Conservation (phyloP, 2,888 invertebrate species). For the Deilephila elpenor region DNA sequence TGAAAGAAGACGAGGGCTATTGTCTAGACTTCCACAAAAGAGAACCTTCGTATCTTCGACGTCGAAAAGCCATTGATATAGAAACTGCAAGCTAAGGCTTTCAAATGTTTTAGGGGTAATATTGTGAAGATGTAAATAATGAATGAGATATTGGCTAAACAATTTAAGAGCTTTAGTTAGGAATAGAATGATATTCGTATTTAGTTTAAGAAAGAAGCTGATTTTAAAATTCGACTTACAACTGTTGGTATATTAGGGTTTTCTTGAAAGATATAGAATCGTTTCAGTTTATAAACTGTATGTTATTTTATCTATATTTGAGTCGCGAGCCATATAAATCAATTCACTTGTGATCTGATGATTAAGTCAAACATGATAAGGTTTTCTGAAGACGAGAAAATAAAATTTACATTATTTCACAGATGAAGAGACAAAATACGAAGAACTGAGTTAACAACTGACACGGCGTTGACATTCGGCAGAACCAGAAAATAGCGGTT, state of each 20-base stretch:
- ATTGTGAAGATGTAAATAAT: too few species aligned
- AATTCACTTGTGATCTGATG: neutral
- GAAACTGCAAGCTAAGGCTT: neutral
- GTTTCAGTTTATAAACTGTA: too few species aligned
- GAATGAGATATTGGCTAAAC: too few species aligned
- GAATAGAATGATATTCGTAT: too few species aligned
- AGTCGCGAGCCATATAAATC: neutral
- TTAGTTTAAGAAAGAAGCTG: too few species aligned
- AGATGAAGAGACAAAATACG: constrained; percentile 73
- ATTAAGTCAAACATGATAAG: too few species aligned
- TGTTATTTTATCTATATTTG: too few species aligned
- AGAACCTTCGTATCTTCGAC: constrained; percentile 18
- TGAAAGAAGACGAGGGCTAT: constrained; percentile 24
- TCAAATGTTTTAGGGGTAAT: neutral
- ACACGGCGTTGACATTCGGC: constrained; percentile 9
- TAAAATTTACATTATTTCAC: constrained; percentile 45
- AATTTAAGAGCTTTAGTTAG: too few species aligned
- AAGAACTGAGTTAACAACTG: constrained; percentile 55
- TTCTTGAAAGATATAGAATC: too few species aligned
- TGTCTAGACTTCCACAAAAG: constrained; percentile 26
- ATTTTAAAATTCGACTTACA: too few species aligned
- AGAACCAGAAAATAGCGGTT: neutral
- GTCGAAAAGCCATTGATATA: constrained; percentile 25
- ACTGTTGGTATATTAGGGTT: too few species aligned
- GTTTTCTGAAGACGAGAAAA: too few species aligned